Conservation (phyloP, 2,888 invertebrate genomes). For the Entomobrya proxima region DNA sequence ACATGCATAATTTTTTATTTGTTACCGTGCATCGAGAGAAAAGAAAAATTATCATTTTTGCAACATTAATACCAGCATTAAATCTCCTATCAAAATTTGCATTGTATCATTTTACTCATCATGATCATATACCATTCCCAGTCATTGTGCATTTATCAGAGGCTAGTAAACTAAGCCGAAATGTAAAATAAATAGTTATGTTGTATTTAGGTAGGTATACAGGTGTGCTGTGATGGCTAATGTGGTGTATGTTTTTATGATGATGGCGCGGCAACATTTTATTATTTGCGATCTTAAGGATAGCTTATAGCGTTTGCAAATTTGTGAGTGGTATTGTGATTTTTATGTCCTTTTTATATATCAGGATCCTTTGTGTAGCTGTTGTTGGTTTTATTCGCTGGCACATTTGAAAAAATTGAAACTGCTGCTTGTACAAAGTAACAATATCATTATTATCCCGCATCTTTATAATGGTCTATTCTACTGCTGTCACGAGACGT, state of each 20-base stretch:
- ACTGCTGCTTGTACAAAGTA: neutral
- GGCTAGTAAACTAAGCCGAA: neutral
- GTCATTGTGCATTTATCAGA: too few relatives aligned
- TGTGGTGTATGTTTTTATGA: neutral
- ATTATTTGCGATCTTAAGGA: neutral
- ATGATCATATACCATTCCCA: too few relatives aligned
- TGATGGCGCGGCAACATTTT: neutral
- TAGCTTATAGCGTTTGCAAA: neutral
- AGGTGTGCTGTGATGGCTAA: neutral
- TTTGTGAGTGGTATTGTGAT: neutral
- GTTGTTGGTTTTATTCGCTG: neutral
- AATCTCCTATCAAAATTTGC: neutral
- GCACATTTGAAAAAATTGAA: neutral
- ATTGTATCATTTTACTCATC: constrained; percentile 17
- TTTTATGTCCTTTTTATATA: constrained; percentile 19
- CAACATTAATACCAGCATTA: constrained; percentile 19
- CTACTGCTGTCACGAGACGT: constrained; percentile 30
- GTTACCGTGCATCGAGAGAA: neutral
- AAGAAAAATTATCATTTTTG: constrained; percentile 25
- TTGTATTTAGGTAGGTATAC: neutral
- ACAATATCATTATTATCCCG: constrained; percentile 17
- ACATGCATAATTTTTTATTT: neutral
- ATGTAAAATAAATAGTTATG: neutral
- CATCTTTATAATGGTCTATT: constrained; percentile 14
- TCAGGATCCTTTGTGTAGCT: neutral